phyloP scores from a whole-genome alignment of 1,140 invertebrate species.

The Hestina assimilis region DNA sequence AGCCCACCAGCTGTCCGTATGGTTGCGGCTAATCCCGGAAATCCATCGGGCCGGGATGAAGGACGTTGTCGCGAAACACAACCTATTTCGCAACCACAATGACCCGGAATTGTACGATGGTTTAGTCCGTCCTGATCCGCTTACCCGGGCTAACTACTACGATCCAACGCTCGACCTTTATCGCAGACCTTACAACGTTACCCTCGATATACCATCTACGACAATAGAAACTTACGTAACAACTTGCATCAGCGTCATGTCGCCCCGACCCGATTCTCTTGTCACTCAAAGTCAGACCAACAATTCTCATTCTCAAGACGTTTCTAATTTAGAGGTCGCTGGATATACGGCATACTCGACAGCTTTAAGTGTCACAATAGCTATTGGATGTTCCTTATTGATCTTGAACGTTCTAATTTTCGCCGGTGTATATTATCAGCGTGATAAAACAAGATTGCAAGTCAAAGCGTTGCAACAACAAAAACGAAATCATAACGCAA shows the following conservation, averaged over 20 bases:
- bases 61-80: constrained; percentile 89
- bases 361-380: constrained; percentile 91
- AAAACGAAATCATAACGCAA: constrained; percentile 84
- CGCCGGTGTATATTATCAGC: constrained; percentile 91
- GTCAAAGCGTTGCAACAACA: constrained; percentile 87
- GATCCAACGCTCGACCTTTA: constrained; percentile 78
- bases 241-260: constrained; percentile 80
- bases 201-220: constrained; percentile 76
- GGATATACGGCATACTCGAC: constrained; percentile 89
- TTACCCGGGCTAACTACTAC: constrained; percentile 78
- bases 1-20: constrained; percentile 95
- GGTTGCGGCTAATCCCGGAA: constrained; percentile 95
- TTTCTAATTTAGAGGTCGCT: constrained; percentile 87
- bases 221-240: constrained; percentile 80
- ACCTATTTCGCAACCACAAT: constrained; percentile 90
- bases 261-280: constrained; percentile 69
- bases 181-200: constrained; percentile 78
- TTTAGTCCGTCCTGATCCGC: constrained; percentile 87
- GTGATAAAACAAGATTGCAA: constrained; percentile 89
- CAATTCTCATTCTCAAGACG: constrained; percentile 80
- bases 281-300: constrained; percentile 71
- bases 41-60: constrained; percentile 93
- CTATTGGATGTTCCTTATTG: constrained; percentile 91
- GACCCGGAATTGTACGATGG: constrained; percentile 90
- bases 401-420: constrained; percentile 93